These are phyloP conservation scores for Arctopsyche grandis DNA, from an alignment of 1,140 invertebrate genomes.

Conservation along the genomic window DNA sequence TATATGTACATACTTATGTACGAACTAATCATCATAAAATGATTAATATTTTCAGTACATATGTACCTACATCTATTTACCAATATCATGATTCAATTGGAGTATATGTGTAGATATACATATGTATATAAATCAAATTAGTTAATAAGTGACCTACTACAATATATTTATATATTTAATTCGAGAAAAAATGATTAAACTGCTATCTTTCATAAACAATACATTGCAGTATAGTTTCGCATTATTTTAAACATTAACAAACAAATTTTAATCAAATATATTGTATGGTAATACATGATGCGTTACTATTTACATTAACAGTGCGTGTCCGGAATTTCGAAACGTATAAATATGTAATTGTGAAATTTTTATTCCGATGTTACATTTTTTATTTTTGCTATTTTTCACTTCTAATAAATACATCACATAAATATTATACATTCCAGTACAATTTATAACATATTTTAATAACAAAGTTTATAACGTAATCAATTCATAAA, in stretches of 20 bases:
- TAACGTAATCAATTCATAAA: neutral
- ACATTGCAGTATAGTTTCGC: too few relatives aligned
- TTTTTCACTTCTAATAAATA: neutral
- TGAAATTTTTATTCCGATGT: neutral
- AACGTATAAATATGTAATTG: neutral
- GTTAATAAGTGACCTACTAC: too few relatives aligned
- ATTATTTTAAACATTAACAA: too few relatives aligned
- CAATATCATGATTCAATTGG: too few relatives aligned
- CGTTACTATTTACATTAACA: neutral
- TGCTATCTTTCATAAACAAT: too few relatives aligned
- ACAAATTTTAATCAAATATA: too few relatives aligned
- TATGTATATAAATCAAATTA: too few relatives aligned
- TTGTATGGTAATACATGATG: neutral
- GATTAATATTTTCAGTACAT: too few relatives aligned
- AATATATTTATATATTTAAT: too few relatives aligned
- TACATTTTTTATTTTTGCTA: neutral
- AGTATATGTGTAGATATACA: too few relatives aligned
- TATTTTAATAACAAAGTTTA: neutral
- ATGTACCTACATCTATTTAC: too few relatives aligned
- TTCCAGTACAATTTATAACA: slow-evolving; percentile 1
- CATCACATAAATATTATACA: neutral
- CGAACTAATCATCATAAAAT: neutral
- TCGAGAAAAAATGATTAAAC: too few relatives aligned
- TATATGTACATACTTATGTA: neutral
- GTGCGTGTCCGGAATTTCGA: slow-evolving; percentile 5